A percentile compares a stretch with the other conserved stretches of the same genome.
Evolutionary conservation across 2,113 vertebrate genomes (phyloP).

Genomic region (Perca flavescens): DNA sequence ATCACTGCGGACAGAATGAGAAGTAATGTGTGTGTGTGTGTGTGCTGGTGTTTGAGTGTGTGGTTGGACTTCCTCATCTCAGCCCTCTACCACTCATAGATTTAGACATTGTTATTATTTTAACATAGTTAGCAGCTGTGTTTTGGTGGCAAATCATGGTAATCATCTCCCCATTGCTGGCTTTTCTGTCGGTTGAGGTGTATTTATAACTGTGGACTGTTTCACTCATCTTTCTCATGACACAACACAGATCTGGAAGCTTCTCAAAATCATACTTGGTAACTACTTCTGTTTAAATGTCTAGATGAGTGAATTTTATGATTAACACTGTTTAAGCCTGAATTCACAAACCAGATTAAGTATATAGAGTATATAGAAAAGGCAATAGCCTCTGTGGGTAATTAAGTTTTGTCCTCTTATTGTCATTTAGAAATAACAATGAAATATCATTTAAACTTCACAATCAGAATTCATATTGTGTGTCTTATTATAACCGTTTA

Average conservation of each 20-base stretch:
- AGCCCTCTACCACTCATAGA: slow-evolving; percentile 73
- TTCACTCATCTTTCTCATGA: slow-evolving; percentile 73
- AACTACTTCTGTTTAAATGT: background rate
- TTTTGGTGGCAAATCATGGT: slow-evolving; percentile 71
- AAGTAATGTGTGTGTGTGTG: slow-evolving; percentile 46
- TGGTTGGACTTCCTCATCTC: slow-evolving; percentile 70
- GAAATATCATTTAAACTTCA: too few relatives aligned
- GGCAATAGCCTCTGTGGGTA: background rate
- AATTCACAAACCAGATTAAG: background rate
- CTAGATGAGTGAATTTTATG: background rate
- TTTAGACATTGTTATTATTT: slow-evolving; percentile 82
- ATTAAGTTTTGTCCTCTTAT: too few relatives aligned
- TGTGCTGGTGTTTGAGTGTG: slow-evolving; percentile 39
- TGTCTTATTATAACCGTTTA: background rate
- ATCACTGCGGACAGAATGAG: slow-evolving; percentile 69
- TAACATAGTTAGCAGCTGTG: slow-evolving; percentile 81
- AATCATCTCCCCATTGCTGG: slow-evolving; percentile 69
- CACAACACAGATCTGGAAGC: slow-evolving; percentile 44
- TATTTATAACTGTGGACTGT: slow-evolving; percentile 73
- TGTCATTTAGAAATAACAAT: too few relatives aligned
- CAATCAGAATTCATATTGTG: too few relatives aligned
- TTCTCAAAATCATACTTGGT: slow-evolving; percentile 28
- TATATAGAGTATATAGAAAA: background rate
- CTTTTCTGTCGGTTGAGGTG: slow-evolving; percentile 70
- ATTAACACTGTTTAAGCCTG: background rate